Evolutionary conservation across 2,797 vertebrate genomes (phyloP), one percentile per base, ranked within the genome.

Genomic region (Falco rusticolus): DNA sequence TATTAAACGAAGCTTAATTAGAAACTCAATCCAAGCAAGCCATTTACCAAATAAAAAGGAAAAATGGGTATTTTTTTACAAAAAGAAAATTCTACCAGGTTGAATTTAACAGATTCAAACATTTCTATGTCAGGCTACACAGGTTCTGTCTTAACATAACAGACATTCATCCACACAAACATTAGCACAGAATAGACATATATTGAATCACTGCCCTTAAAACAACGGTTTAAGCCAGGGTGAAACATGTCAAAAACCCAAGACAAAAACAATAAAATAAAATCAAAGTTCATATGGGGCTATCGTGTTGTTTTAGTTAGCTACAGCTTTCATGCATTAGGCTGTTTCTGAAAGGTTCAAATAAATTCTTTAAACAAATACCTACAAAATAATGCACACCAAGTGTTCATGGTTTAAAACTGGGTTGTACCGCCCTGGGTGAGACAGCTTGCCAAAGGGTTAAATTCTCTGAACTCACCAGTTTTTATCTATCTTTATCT

Each of bases 1-100:
- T 80, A 69, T 34, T 81, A 85, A 93, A 75, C 2, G 26, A 64
- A 65, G 28, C n/a, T 87, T 89, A 72, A 94, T 78, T 89, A 85
- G 59, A 74, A 96, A 89, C 13, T 45, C 43, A 76, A 69, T 28
- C 39, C 33, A 68, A 86, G 59, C 11, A 83, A 83, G 21, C 1
- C 17, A 82, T 37, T 90, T 65, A 78, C 21, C 29, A 70, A 90
- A 50, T 18, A 9, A 19, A 65, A 76, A 37, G 37, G 4, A 57
- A 83, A 84, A 77, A 34, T 1, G 20, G 18, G 10, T 47, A 10
- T 41, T 41, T 41, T 31, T 26, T 5, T 15, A 66, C 48, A 56
- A 51, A 39, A 64, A n/a, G 66, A 34, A 11, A 19, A 1, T 24
- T 11, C 54, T 57, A 18, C 10, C 11, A 20, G 24, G 15, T 64